These are phyloP conservation scores for Diaprepes abbreviatus DNA, from an alignment of 2,888 invertebrate genomes.

Conservation along the genomic window DNA sequence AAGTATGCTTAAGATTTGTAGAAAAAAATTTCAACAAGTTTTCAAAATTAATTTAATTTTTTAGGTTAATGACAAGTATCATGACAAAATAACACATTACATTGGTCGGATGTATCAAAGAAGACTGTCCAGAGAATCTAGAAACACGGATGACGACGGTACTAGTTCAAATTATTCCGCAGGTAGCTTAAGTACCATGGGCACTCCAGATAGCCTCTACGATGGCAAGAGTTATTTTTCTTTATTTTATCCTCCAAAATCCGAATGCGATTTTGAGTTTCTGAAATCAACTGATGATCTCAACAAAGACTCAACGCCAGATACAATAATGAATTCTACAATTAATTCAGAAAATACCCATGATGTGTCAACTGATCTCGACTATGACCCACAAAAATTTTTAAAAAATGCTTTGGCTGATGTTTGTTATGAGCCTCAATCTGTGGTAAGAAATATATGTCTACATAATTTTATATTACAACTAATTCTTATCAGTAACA, in stretches of 20 bases:
- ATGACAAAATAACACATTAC: conserved; percentile 49
- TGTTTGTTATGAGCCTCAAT: conserved; percentile 14
- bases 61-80: conserved; percentile 52
- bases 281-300: conserved; percentile 46
- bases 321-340: conserved; percentile 38
- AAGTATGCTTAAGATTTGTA: too few relatives aligned
- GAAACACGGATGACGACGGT: conserved; percentile 34
- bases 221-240: conserved; percentile 44
- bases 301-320: conserved; percentile 45
- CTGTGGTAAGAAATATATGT: conserved; percentile 24
- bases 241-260: conserved; percentile 29
- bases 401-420: conserved; percentile 52
- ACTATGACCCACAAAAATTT: conserved; percentile 51
- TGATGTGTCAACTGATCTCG: conserved; percentile 37
- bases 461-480: too few relatives aligned
- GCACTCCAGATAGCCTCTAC: conserved; percentile 34
- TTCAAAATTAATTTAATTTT: too few relatives aligned
- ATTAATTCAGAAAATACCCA: conserved; percentile 26
- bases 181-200: conserved; percentile 29
- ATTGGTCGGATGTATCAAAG: conserved; percentile 50
- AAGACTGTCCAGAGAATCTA: conserved; percentile 46
- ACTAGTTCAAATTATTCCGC: conserved; percentile 42
- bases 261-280: conserved; percentile 35
- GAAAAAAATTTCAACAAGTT: too few relatives aligned
- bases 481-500: too few relatives aligned